Conservation (phyloP, 2,113 vertebrate genomes). For the Calyptomena viridis region DNA sequence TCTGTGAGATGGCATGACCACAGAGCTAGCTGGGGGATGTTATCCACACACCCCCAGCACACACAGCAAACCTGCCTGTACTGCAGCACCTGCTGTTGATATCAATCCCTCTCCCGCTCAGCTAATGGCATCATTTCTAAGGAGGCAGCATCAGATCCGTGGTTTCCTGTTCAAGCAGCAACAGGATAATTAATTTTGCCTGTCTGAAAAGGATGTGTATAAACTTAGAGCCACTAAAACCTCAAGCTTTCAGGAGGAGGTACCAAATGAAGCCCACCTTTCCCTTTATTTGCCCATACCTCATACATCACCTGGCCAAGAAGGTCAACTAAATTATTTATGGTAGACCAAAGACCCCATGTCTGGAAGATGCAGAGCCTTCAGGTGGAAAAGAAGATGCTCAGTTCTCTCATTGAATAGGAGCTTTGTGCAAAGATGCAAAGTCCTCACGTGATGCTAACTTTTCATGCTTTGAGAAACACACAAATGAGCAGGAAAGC, state of each 20-base stretch:
- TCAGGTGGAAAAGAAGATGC: neutral
- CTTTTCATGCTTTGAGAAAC: constrained; percentile 16
- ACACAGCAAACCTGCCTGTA: neutral
- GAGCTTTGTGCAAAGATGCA: neutral
- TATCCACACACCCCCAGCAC: neutral
- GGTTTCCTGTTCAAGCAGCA: neutral
- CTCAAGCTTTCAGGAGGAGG: neutral
- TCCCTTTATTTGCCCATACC: neutral
- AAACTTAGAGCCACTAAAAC: neutral
- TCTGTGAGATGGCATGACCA: neutral
- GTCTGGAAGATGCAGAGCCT: neutral
- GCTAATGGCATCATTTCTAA: neutral
- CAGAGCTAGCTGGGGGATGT: rapidly evolving
- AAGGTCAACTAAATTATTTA: neutral
- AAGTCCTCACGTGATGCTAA: neutral
- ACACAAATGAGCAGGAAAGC: constrained; percentile 17
- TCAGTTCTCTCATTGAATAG: neutral
- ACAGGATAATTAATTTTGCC: neutral
- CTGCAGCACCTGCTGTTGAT: neutral
- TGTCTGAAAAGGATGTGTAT: neutral
- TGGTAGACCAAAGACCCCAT: neutral
- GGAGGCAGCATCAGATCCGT: neutral
- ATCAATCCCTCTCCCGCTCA: neutral
- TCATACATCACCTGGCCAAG: neutral
- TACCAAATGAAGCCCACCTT: neutral